A percentile compares a stretch with the other conserved stretches of the same genome.
Conservation (phyloP, 2,888 invertebrate genomes). For the Microctonus hyperodae region DNA sequence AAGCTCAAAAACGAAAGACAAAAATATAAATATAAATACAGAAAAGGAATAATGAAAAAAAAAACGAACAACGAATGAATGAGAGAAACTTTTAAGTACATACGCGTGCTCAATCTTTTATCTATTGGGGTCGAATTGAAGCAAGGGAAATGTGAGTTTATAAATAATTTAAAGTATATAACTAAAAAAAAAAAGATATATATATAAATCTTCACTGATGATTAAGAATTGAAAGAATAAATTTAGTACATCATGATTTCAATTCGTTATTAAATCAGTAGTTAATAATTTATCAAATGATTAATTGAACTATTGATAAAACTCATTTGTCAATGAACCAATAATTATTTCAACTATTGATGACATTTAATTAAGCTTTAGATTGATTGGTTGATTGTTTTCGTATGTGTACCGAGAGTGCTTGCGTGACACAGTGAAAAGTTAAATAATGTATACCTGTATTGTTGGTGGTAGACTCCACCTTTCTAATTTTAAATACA, state of each 20-base stretch:
- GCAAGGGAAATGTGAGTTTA: slow-evolving; percentile 1
- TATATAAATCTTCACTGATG: too few relatives aligned
- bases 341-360: background rate
- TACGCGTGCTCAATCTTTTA: background rate
- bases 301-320: background rate
- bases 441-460: too few relatives aligned
- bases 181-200: background rate
- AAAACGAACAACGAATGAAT: background rate
- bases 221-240: background rate
- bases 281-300: background rate
- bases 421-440: background rate
- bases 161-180: slow-evolving; percentile 13
- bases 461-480: too few relatives aligned
- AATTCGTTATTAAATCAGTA: too few relatives aligned
- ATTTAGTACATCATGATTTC: too few relatives aligned
- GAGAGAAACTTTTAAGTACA: background rate
- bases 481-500: slow-evolving; percentile 11
- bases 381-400: background rate
- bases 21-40: background rate
- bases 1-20: background rate
- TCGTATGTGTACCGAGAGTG: background rate
- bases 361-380: background rate
- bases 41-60: background rate
- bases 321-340: background rate
- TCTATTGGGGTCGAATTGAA: slow-evolving; percentile 21